Evolutionary conservation across 2,888 invertebrate genomes (phyloP), one percentile per base, ranked within the genome.

Genomic region (Stenolophus ochropezus): DNA sequence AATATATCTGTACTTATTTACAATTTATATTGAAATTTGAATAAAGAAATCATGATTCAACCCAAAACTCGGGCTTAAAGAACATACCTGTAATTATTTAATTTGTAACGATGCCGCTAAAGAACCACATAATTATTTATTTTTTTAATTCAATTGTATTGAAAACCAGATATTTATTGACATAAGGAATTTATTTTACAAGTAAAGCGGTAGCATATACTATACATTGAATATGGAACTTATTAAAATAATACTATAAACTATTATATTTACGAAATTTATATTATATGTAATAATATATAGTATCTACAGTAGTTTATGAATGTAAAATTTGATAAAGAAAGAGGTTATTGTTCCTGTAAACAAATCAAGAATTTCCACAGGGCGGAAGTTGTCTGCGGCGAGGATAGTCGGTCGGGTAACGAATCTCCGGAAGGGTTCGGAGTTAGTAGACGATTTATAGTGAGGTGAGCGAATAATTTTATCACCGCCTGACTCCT

Each of bases 401-500:
- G 3, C 20, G 21, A 56, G 33, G 33, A 56, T 56, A 21, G 16
- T 11, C 56, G 56, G 0, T 56, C 18, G 56, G 25, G n/a, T 16
- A 61, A 61, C n/a, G 21, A 23, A 61, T 61, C 23, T 18, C 16
- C 65, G 33, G 65, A 69, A 69, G 65, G 65, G 65, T 69, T 69
- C 16, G 27, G 18, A 27, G 65, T 69, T 61, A 69, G 33, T 69
- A 69, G 65, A 14, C 33, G 65, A 69, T 69, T 69, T 69, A 69
- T 69, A 18, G 65, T 18, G 11, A 33, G 65, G 33, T 16, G 33
- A 69, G 18, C 33, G 33, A 69, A 69, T 69, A 69, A 69, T 69
- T 69, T 69, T 27, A 69, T 69, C 65, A 18, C 33, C 33, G 27
- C 6, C 18, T 16, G 11, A 42, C 33, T 69, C 42, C 14, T 42